A percentile compares a stretch with the other conserved stretches of the same genome.
Evolutionary conservation across 1,140 invertebrate genomes (phyloP).

Genomic region (Drosophila teissieri): DNA sequence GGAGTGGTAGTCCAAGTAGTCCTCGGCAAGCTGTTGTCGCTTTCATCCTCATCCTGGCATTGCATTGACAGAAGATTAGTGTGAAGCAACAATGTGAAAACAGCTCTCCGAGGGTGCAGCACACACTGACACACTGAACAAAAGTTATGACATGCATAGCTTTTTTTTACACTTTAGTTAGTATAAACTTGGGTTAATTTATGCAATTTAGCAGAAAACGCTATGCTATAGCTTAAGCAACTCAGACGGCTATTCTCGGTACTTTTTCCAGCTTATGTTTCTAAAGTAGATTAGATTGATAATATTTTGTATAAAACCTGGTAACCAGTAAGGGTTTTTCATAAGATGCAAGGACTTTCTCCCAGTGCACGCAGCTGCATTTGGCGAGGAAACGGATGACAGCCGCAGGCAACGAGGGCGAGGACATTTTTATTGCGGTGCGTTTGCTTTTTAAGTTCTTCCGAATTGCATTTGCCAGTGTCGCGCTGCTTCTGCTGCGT

Average conservation of each 20-base stretch:
- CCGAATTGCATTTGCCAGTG: conserved; percentile 77
- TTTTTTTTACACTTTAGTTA: not conserved
- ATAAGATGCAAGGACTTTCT: not conserved
- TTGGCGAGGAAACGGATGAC: conserved; percentile 61
- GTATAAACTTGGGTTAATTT: not conserved
- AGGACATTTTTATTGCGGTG: conserved; percentile 80
- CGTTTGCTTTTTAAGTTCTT: conserved; percentile 80
- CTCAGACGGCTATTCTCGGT: too few species aligned
- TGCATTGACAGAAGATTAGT: conserved; percentile 82
- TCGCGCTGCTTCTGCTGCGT: conserved; percentile 34
- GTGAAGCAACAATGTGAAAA: conserved; percentile 82
- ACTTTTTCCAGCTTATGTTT: too few species aligned
- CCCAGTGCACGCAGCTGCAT: conserved; percentile 28
- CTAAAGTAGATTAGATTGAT: too few species aligned
- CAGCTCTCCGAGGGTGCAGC: conserved; percentile 66
- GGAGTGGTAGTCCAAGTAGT: conserved; percentile 43
- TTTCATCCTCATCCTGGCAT: conserved; percentile 70
- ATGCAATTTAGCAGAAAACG: too few species aligned
- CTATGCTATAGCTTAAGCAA: too few species aligned
- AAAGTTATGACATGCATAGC: not conserved
- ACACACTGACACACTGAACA: conserved; percentile 13
- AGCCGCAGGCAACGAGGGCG: conserved; percentile 29
- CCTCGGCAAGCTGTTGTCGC: conserved; percentile 76
- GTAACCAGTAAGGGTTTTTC: too few species aligned
- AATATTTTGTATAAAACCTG: too few species aligned